Evolutionary conservation across 2,797 vertebrate genomes (phyloP), one percentile per base, ranked within the genome.

Genomic region (Enteromius argenteus): DNA sequence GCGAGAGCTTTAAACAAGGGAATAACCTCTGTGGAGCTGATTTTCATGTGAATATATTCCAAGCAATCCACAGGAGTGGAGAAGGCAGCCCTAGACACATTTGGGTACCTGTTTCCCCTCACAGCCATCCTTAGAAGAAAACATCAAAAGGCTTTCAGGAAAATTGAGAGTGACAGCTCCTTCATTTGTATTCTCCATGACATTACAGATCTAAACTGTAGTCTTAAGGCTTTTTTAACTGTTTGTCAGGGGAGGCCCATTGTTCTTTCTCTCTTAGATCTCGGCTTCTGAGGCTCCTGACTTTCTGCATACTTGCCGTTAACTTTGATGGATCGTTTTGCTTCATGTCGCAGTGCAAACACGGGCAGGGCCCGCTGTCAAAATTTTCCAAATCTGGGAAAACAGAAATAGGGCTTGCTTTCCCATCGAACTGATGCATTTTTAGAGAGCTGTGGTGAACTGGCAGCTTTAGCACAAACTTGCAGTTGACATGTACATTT

Each of bases 141-240:
- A 92, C 89, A 93, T 93, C 91, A 90, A 92, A 92, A 91, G 86
- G 72, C 91, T 94, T 92, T 90, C 90, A 91, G 90, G 89, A 85
- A 92, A 95, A 93, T 89, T 14, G 73, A 91, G 88, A 90, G 92
- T 89, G 92, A 92, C 92, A 93, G 91, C 56, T 86, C 86, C 91
- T 92, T 95, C 88, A 91, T 94, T 93, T 93, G 93, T 93, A 94
- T 94, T 93, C 94, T 88, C 85, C 42, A 77, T 93, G 91, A 93
- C 88, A 88, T 86, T 86, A 88, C 92, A 90, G 87, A 92, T 93
- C 91, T 93, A 94, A 94, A 95, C 93, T 90, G 89, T 84, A 90
- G 93, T 91, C 84, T 87, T 91, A 90, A 90, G 88, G 93, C 86
- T 94, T 94, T 94, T 94, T 93, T 94, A 95, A 95, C 93, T 89